Conservation (phyloP, 1,140 invertebrate species). For the Drosophila suzukii region DNA sequence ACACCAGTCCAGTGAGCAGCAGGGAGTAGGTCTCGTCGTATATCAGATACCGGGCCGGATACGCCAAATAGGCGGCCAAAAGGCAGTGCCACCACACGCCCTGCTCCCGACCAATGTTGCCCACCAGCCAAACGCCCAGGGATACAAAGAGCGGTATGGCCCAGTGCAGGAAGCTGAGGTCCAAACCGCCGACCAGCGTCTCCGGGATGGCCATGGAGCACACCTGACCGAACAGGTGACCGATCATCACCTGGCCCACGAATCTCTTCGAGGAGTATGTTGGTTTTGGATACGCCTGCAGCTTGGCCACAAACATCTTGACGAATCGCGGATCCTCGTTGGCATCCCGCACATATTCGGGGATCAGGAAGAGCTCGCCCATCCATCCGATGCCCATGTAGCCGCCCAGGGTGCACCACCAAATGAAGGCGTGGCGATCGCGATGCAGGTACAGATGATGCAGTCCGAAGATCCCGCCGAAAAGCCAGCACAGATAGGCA, state of each 20-base stretch:
- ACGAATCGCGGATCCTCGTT: constrained; percentile 92
- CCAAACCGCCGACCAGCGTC: constrained; percentile 89
- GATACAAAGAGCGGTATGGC: constrained; percentile 90
- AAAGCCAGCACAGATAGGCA: constrained; percentile 93
- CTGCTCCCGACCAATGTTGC: constrained; percentile 93
- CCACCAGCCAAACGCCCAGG: constrained; percentile 94
- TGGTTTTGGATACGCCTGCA: constrained; percentile 89
- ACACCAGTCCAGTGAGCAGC: constrained; percentile 87
- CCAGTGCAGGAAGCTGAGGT: constrained; percentile 89
- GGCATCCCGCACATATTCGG: constrained; percentile 93
- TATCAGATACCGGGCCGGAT: constrained; percentile 88
- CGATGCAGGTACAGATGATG: constrained; percentile 96
- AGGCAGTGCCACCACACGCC: constrained; percentile 89
- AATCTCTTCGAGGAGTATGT: constrained; percentile 92
- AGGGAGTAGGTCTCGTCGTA: constrained; percentile 89
- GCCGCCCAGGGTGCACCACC: constrained; percentile 94
- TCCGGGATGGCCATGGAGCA: constrained; percentile 91
- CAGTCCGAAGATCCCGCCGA: constrained; percentile 93
- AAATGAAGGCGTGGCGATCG: constrained; percentile 95
- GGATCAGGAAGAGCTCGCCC: constrained; percentile 93
- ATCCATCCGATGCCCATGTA: constrained; percentile 94
- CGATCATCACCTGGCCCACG: constrained; percentile 90
- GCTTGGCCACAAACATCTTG: constrained; percentile 87
- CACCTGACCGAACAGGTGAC: constrained; percentile 92
- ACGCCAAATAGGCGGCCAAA: constrained; percentile 88